Percentiles rank a stretch among this genome's conserved stretches.
Evolutionary conservation across 1,140 invertebrate species (phyloP).

Genomic region (Zaprionus vittiger): DNA sequence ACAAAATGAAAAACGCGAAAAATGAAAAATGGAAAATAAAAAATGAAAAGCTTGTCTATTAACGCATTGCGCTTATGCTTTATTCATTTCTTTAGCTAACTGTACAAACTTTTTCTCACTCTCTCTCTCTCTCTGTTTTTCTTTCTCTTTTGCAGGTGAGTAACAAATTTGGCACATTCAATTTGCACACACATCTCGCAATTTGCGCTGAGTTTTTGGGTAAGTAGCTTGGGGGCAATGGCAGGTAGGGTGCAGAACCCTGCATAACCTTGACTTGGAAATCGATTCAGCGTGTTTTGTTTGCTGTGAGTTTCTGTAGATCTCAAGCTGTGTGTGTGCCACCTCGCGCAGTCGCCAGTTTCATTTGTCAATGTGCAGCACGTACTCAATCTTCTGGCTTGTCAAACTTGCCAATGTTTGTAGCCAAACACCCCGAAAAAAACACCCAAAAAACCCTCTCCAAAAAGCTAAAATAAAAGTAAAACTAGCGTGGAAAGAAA

Average conservation of each 20-base stretch:
- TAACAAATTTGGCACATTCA: constrained; percentile 48
- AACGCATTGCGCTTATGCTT: constrained; percentile 23
- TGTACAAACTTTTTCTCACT: constrained; percentile 11
- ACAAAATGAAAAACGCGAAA: neutral
- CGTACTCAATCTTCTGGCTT: constrained; percentile 81
- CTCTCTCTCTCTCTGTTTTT: constrained; percentile 21
- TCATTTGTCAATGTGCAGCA: constrained; percentile 80
- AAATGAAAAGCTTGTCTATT: constrained; percentile 24
- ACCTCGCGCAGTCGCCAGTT: constrained; percentile 48
- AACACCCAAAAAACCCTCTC: neutral
- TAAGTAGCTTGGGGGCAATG: neutral
- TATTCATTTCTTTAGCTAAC: neutral
- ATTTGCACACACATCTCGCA: constrained; percentile 39
- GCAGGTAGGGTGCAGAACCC: neutral
- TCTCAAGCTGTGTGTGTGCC: constrained; percentile 21
- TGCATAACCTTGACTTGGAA: neutral
- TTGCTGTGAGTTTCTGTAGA: neutral
- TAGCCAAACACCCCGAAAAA: constrained; percentile 30
- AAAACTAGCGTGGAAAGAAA: constrained; percentile 5
- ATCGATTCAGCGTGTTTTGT: neutral
- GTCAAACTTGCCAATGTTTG: constrained; percentile 81
- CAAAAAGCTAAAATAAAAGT: neutral
- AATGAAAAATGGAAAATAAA: constrained; percentile 5
- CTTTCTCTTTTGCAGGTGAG: constrained; percentile 65
- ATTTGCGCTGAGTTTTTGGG: neutral